These are phyloP conservation scores for Dorcus hopei DNA, from an alignment of 2,888 invertebrate genomes.

Conservation along the genomic window DNA sequence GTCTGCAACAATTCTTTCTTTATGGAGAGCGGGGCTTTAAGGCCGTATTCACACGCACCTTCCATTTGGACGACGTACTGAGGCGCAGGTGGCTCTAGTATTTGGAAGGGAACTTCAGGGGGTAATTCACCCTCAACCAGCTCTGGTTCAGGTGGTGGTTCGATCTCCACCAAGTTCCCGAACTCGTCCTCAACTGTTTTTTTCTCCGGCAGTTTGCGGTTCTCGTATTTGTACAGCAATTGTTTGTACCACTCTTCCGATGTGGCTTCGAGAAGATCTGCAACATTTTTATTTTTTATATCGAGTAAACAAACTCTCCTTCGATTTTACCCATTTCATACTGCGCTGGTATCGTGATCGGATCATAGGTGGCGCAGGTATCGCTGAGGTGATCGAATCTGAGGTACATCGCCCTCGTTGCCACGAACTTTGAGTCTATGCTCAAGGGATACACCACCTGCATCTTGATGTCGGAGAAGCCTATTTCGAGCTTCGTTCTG, in stretches of 20 bases:
- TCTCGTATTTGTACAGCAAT: constrained; percentile 39
- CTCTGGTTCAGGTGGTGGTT: constrained; percentile 22
- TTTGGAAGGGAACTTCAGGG: constrained; percentile 40
- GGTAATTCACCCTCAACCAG: constrained; percentile 34
- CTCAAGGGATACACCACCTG: constrained; percentile 48
- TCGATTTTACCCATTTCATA: constrained; percentile 17
- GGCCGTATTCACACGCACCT: constrained; percentile 14
- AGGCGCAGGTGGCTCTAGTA: constrained; percentile 39
- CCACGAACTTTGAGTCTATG: constrained; percentile 48
- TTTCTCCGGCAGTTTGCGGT: constrained; percentile 17
- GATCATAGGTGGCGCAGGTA: constrained; percentile 40
- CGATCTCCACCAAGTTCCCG: constrained; percentile 22
- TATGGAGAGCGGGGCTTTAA: no score
- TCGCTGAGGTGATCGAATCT: constrained; percentile 57
- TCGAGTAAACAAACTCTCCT: no score
- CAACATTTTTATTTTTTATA: neutral
- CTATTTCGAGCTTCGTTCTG: constrained; percentile 49
- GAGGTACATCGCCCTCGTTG: constrained; percentile 52
- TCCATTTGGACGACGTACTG: constrained; percentile 26
- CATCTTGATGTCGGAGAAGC: constrained; percentile 49
- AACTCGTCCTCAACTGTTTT: constrained; percentile 21
- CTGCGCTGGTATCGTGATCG: constrained; percentile 20
- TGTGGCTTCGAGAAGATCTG: constrained; percentile 33
- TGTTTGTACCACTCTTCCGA: constrained; percentile 40
- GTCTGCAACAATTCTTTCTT: constrained; percentile 45